These are phyloP conservation scores for Lutjanus erythropterus DNA, from an alignment of 2,113 vertebrate genomes.

Conservation along the genomic window DNA sequence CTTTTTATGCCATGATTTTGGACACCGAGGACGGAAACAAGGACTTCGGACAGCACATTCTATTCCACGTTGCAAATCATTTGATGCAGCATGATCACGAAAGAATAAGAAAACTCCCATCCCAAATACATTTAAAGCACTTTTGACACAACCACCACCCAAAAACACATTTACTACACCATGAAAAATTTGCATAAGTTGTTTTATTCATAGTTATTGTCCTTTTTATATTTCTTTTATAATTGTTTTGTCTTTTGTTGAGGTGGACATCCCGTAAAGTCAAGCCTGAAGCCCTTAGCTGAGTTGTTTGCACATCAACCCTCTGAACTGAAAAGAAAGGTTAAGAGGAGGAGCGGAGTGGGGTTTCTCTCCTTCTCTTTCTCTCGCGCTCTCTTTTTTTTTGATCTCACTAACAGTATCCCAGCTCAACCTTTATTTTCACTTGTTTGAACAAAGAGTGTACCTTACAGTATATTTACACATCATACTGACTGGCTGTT, in stretches of 20 bases:
- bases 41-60: slow-evolving; percentile 46
- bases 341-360: slow-evolving; percentile 70
- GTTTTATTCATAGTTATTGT: slow-evolving; percentile 87
- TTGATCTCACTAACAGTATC: slow-evolving; percentile 57
- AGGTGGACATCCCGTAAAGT: slow-evolving; percentile 86
- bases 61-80: slow-evolving; percentile 35
- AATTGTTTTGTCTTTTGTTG: slow-evolving; percentile 75
- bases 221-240: slow-evolving; percentile 79
- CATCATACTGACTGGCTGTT: slow-evolving; percentile 80
- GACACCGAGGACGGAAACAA: slow-evolving; percentile 33
- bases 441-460: slow-evolving; percentile 80
- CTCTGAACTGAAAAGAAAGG: slow-evolving; percentile 75
- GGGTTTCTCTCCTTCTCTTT: slow-evolving; percentile 60
- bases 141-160: slow-evolving; percentile 59
- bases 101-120: slow-evolving; percentile 29
- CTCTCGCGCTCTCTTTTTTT: slow-evolving; percentile 71
- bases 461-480: slow-evolving; percentile 87
- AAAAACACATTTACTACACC: slow-evolving; percentile 81
- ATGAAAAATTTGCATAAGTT: slow-evolving; percentile 87
- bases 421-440: slow-evolving; percentile 74
- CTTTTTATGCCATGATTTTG: slow-evolving; percentile 56
- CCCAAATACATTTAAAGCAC: slow-evolving; percentile 44
- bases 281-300: slow-evolving; percentile 87
- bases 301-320: slow-evolving; percentile 80
- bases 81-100: slow-evolving; percentile 44